Evolutionary conservation across 2,797 vertebrate species (phyloP), one percentile per base, ranked within the genome.

Genomic region (Hypotaenidia philippensis): DNA sequence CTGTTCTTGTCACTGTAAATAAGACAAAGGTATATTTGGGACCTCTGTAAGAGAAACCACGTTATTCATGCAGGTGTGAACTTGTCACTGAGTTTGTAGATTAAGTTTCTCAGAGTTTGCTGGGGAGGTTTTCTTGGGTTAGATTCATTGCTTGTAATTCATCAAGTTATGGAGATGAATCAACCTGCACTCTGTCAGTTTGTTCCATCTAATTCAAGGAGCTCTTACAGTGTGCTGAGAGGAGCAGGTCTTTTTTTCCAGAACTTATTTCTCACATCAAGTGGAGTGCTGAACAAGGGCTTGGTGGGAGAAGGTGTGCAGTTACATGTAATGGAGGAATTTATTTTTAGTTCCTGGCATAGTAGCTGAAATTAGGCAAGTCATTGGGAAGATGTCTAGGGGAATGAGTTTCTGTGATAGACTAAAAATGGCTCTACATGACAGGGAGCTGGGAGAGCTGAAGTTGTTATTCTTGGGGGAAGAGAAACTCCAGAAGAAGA

Each of bases 291-390:
- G 92, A 85, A 56, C 76, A 63, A 57, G 75, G 66, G 9, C 56
- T 74, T 52, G n/a, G 31, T 94, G 71, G 40, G 75, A 93, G 34
- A 76, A 59, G 21, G 29, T 55, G 60, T 65, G 56, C 71, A 80
- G 34, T 56, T 79, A 21, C 36, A 5, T 29, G 2, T 50, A 76
- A 69, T 31, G 38, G 56, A 72, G 45, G 53, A 44, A 18, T n/a
- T 44, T 96, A 90, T 88, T 86, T 95, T 88, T 94, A 81, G 83
- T 68, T 66, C n/a, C 36, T 93, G 50, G 71, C 64, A 68, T 29
- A 87, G 70, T 29, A 87, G 84, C 55, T 92, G 84, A 91, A 92
- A 92, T 94, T 64, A 84, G 81, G 59, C 65, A 95, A 78, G 31
- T 56, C 69, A 18, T 83, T 83, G 72, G 64, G 45, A 96, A 61